Conservation (phyloP, 2,113 vertebrate species). For the Prochilodus magdalenae region DNA sequence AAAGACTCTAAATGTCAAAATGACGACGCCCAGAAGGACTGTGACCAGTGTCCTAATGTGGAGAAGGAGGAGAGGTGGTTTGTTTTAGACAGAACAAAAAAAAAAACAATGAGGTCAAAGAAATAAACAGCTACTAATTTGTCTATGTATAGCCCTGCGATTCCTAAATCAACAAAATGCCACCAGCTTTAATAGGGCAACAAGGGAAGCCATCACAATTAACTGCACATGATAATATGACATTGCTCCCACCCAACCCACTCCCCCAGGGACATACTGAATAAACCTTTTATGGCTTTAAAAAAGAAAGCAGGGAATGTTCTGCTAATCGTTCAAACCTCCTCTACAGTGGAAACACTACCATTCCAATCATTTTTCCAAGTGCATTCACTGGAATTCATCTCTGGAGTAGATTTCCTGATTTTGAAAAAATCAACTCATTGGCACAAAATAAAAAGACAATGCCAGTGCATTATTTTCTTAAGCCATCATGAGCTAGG, state of each 20-base stretch:
- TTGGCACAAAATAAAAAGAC: background rate
- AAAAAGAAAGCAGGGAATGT: background rate
- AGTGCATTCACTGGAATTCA: background rate
- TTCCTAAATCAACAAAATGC: background rate
- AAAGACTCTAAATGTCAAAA: constrained; percentile 22
- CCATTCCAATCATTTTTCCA: background rate
- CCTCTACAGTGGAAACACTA: background rate
- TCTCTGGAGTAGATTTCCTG: background rate
- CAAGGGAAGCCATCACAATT: background rate
- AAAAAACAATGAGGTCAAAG: background rate
- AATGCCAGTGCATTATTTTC: background rate
- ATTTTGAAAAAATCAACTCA: background rate
- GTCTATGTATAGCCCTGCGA: background rate
- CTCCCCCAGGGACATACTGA: background rate
- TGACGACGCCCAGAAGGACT: background rate
- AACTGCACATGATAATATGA: background rate
- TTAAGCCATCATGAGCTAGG: background rate
- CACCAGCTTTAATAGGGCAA: background rate
- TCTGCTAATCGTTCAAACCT: background rate
- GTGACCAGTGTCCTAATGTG: constrained; percentile 19
- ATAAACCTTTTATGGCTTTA: background rate
- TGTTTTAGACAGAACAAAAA: constrained; percentile 1
- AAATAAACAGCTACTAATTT: background rate
- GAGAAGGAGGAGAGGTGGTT: background rate
- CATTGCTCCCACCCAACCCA: too few relatives aligned